A percentile compares a stretch with the other conserved stretches of the same genome.
These are phyloP conservation scores for Mesoclemmys tuberculata DNA, from an alignment of 2,113 vertebrate species.

Conservation along the genomic window DNA sequence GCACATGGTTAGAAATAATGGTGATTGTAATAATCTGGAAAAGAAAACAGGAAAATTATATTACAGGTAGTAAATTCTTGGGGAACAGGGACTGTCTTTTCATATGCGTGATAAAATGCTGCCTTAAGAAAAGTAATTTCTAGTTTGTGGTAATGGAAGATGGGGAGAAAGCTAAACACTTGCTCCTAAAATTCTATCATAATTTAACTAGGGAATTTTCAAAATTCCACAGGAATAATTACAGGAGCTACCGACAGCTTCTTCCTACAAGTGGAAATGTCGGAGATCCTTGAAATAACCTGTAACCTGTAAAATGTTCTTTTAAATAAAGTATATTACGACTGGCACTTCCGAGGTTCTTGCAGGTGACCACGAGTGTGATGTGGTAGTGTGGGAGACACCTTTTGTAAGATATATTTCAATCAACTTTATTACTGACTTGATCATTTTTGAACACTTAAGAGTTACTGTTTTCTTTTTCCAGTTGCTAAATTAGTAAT, in stretches of 20 bases:
- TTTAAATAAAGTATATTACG: neutral
- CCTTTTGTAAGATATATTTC: neutral
- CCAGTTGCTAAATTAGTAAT: neutral
- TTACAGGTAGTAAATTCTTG: neutral
- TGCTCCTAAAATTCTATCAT: neutral
- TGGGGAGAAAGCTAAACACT: neutral
- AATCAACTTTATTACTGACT: neutral
- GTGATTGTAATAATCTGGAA: constrained; percentile 67
- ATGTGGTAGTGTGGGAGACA: neutral
- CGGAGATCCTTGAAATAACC: neutral
- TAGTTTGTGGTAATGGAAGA: neutral
- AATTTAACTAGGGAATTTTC: neutral
- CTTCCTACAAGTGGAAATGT: neutral
- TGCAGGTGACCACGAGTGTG: neutral
- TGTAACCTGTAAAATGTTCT: neutral
- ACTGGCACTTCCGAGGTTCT: neutral
- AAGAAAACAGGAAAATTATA: neutral
- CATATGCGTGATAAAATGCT: neutral
- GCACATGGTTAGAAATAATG: constrained; percentile 53
- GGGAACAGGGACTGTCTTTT: neutral
- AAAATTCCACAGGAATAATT: neutral
- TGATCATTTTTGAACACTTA: neutral
- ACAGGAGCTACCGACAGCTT: neutral
- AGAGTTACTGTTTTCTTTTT: neutral
- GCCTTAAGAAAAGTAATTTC: neutral